Evolutionary conservation across 2,797 vertebrate species (phyloP).

Genomic region (Perodicticus potto): DNA sequence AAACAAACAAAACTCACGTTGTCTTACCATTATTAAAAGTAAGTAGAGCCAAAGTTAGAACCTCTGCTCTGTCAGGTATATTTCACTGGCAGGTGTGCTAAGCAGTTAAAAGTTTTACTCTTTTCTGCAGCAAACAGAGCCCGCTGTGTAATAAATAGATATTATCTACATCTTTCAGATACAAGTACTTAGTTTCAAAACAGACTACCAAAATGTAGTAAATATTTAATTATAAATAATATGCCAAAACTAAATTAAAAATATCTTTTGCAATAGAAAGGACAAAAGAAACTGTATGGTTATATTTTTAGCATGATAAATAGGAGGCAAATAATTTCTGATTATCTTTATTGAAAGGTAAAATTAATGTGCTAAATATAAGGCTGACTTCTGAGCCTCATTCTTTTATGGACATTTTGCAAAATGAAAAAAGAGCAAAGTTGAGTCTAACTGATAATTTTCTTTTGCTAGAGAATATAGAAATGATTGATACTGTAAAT

Average conservation of each 20-base stretch:
- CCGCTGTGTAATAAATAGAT: slow-evolving; percentile 79
- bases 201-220: slow-evolving; percentile 71
- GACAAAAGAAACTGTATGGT: slow-evolving; percentile 55
- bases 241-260: slow-evolving; percentile 71
- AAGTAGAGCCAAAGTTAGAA: slow-evolving; percentile 90
- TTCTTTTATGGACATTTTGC: slow-evolving; percentile 8
- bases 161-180: slow-evolving; percentile 75
- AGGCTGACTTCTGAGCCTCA: background rate
- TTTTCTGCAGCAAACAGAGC: slow-evolving; percentile 91
- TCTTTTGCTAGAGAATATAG: slow-evolving; percentile 40
- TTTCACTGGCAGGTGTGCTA: slow-evolving; percentile 90
- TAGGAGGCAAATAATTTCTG: slow-evolving; percentile 7
- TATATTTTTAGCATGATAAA: background rate
- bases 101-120: slow-evolving; percentile 94
- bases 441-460: slow-evolving; percentile 35
- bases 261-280: slow-evolving; percentile 75
- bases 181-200: slow-evolving; percentile 78
- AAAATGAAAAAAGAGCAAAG: background rate
- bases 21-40: slow-evolving; percentile 91
- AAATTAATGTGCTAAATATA: background rate
- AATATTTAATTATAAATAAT: slow-evolving; percentile 69
- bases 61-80: slow-evolving; percentile 89
- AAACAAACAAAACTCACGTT: slow-evolving; percentile 97
- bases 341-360: background rate
- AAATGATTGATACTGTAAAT: slow-evolving; percentile 42